A percentile compares a stretch with the other conserved stretches of the same genome.
These are phyloP conservation scores for Brachionus calyciflorus DNA, from an alignment of 1,140 invertebrate species.

Conservation along the genomic window DNA sequence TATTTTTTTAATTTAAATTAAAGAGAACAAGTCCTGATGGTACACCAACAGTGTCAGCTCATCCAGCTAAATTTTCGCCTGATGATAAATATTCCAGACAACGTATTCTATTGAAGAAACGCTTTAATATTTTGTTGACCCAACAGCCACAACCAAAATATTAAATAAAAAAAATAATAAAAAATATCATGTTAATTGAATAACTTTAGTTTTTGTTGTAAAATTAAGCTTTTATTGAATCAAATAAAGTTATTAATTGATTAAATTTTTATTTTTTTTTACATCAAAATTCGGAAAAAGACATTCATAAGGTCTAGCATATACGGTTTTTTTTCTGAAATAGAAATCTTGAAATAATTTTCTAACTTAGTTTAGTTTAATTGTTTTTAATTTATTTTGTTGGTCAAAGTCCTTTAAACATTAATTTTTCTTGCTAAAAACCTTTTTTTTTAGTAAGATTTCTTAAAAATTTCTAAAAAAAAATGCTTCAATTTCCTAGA, in stretches of 20 bases:
- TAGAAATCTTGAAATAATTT: too few relatives aligned
- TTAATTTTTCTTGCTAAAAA: too few relatives aligned
- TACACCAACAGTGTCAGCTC: slow-evolving; percentile 78
- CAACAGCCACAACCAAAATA: slow-evolving; percentile 71
- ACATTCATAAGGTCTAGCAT: too few relatives aligned
- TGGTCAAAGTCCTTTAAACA: too few relatives aligned
- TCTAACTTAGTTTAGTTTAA: too few relatives aligned
- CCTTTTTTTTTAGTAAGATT: too few relatives aligned
- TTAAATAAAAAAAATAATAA: slow-evolving; percentile 5
- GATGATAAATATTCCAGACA: slow-evolving; percentile 90
- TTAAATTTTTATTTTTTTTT: too few relatives aligned
- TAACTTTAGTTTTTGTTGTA: neutral
- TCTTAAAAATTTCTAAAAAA: too few relatives aligned
- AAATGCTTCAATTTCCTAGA: too few relatives aligned
- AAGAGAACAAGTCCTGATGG: slow-evolving; percentile 73
- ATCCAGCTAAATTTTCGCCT: slow-evolving; percentile 90
- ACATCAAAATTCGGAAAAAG: too few relatives aligned
- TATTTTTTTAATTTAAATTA: slow-evolving; percentile 54
- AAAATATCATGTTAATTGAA: neutral
- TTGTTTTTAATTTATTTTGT: too few relatives aligned
- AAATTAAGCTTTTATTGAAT: slow-evolving; percentile 36
- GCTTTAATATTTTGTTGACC: slow-evolving; percentile 82
- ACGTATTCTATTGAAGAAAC: slow-evolving; percentile 81
- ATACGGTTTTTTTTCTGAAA: too few relatives aligned
- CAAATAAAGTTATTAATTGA: neutral